phyloP scores from a whole-genome alignment of 2,113 vertebrate genomes.

The Monopterus albus region DNA sequence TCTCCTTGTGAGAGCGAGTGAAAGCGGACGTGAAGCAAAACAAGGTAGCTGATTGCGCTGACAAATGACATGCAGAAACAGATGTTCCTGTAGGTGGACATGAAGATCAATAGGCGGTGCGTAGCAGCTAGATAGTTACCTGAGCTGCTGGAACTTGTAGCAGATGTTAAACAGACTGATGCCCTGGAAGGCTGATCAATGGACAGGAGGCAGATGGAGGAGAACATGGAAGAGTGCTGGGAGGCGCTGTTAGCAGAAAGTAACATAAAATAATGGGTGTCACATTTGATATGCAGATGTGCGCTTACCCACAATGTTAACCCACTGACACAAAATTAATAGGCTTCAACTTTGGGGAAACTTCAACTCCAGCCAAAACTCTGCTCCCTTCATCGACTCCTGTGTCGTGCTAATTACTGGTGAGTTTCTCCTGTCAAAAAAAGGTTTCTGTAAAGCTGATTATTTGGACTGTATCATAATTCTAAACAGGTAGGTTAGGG shows the following conservation, averaged over 20 bases:
- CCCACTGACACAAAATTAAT: conserved; percentile 71
- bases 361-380: conserved; percentile 72
- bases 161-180: conserved; percentile 86
- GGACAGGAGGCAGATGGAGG: conserved; percentile 85
- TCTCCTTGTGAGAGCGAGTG: conserved; percentile 62
- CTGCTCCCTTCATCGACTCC: conserved; percentile 79
- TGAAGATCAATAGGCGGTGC: conserved; percentile 81
- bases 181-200: conserved; percentile 85
- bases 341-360: conserved; percentile 64
- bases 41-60: conserved; percentile 71
- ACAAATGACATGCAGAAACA: conserved; percentile 80
- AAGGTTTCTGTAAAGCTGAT: conserved; percentile 82
- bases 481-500: conserved; percentile 82
- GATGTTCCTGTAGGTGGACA: conserved; percentile 86
- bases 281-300: conserved; percentile 83
- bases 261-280: conserved; percentile 77
- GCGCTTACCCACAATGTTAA: conserved; percentile 74
- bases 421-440: conserved; percentile 83
- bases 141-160: conserved; percentile 82
- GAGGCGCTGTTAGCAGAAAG: conserved; percentile 67
- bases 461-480: conserved; percentile 89
- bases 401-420: conserved; percentile 79
- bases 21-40: conserved; percentile 69
- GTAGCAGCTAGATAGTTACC: conserved; percentile 82
- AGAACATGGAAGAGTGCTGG: conserved; percentile 76